Percentiles rank a stretch among this genome's conserved stretches.
Evolutionary conservation across 2,797 vertebrate genomes (phyloP).

Genomic region (Ctenochaetus hawaiiensis): DNA sequence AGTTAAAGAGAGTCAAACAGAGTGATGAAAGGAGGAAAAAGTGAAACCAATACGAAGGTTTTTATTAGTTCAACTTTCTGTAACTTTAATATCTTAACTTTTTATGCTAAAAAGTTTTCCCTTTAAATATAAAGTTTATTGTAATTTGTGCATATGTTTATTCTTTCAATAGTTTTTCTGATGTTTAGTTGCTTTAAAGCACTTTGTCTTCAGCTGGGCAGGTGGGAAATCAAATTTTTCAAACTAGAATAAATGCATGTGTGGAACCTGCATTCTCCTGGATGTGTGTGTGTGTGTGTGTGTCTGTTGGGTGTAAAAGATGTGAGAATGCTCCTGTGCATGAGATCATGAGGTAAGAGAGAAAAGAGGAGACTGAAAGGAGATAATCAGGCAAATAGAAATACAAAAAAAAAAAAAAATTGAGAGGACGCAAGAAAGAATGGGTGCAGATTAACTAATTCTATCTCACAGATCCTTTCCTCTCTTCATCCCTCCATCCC

Average conservation of each 20-base stretch:
- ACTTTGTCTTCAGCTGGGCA: not conserved
- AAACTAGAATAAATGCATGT: not conserved
- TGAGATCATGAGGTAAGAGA: not conserved
- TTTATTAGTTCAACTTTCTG: not conserved
- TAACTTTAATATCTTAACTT: not conserved
- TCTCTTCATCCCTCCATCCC: not conserved
- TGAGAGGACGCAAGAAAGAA: not conserved
- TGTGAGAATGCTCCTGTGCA: not conserved
- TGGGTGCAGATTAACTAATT: slow-evolving; percentile 5
- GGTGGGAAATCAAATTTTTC: not conserved
- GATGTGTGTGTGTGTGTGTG: not conserved
- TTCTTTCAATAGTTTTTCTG: not conserved
- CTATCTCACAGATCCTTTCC: not conserved
- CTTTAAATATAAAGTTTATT: too few relatives aligned
- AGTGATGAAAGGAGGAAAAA: not conserved
- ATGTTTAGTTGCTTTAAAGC: not conserved
- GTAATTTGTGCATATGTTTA: not conserved
- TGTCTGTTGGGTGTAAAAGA: not conserved
- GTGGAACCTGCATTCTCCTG: not conserved
- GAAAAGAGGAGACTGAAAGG: slow-evolving; percentile 10
- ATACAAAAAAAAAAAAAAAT: not conserved
- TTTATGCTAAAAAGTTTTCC: not conserved
- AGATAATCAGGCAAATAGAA: slow-evolving; percentile 8
- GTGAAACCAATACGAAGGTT: not conserved
- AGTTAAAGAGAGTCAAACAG: not conserved